phyloP scores from a whole-genome alignment of 2,113 vertebrate genomes.

The Tachysurus fulvidraco region DNA sequence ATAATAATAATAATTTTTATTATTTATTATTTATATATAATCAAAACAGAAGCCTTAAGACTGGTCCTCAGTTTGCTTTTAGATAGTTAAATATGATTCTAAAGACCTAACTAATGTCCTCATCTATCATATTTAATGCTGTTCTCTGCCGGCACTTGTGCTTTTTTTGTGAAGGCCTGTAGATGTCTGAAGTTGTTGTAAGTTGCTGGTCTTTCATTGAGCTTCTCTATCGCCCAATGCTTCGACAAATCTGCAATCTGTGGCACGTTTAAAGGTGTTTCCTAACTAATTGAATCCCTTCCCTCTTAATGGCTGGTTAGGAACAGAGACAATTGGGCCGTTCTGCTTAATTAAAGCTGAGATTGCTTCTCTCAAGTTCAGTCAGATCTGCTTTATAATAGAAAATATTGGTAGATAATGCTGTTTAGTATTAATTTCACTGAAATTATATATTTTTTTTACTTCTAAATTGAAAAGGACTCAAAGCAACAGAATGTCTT shows the following conservation, averaged over 20 bases:
- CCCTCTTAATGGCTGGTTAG: background rate
- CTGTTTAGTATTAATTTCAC: background rate
- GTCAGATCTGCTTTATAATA: background rate
- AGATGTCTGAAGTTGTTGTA: background rate
- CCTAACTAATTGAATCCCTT: background rate
- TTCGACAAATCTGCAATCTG: background rate
- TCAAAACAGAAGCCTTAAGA: background rate
- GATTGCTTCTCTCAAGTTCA: slow-evolving; percentile 24
- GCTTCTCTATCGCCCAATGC: background rate
- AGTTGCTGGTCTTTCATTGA: background rate
- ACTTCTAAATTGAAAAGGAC: background rate
- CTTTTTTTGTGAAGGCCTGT: background rate
- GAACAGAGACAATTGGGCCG: slow-evolving; percentile 12
- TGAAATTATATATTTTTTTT: background rate
- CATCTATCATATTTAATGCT: slow-evolving; percentile 4
- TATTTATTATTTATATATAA: background rate
- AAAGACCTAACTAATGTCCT: background rate
- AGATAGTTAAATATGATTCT: background rate
- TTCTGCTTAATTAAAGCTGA: slow-evolving; percentile 39
- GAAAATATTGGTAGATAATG: slow-evolving; percentile 3
- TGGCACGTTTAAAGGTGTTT: background rate
- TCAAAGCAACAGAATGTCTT: background rate
- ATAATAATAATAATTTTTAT: too few species aligned
- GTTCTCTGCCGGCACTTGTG: background rate
- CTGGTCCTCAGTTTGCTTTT: background rate